Percentiles rank a stretch among this genome's conserved stretches.
Conservation (phyloP, 1,140 invertebrate genomes). For the Diabrotica virgifera region DNA sequence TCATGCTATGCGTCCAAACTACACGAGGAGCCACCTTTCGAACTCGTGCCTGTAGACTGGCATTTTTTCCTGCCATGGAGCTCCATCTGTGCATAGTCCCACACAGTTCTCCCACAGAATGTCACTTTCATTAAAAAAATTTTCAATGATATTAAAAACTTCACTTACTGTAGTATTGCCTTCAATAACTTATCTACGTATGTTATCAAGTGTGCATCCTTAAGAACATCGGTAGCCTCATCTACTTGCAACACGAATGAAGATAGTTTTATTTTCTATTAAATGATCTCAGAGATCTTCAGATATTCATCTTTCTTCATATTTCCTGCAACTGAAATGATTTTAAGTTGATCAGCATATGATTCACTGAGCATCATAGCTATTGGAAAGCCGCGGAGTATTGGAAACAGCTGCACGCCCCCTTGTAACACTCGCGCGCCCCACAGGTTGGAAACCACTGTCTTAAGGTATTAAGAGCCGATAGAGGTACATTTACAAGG, state of each 20-base stretch:
- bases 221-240: background rate
- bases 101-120: too few species aligned
- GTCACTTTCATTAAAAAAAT: too few species aligned
- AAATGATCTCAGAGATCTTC: background rate
- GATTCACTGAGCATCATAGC: too few species aligned
- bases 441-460: background rate
- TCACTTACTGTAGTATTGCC: too few species aligned
- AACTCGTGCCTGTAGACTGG: too few species aligned
- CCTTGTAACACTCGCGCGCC: background rate
- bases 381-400: background rate
- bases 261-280: background rate
- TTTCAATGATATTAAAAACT: too few species aligned
- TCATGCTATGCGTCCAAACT: background rate
- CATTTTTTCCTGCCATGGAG: too few species aligned
- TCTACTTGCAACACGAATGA: background rate
- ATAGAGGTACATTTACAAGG: too few species aligned
- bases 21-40: background rate
- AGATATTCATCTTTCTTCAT: background rate
- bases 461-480: too few species aligned
- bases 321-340: background rate
- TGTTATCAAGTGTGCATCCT: background rate
- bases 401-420: background rate
- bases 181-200: background rate
- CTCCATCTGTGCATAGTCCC: too few species aligned
- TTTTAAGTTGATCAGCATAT: background rate